A percentile compares a stretch with the other conserved stretches of the same genome.
phyloP scores from a whole-genome alignment of 2,797 vertebrate species.

The Takifugu rubripes region DNA sequence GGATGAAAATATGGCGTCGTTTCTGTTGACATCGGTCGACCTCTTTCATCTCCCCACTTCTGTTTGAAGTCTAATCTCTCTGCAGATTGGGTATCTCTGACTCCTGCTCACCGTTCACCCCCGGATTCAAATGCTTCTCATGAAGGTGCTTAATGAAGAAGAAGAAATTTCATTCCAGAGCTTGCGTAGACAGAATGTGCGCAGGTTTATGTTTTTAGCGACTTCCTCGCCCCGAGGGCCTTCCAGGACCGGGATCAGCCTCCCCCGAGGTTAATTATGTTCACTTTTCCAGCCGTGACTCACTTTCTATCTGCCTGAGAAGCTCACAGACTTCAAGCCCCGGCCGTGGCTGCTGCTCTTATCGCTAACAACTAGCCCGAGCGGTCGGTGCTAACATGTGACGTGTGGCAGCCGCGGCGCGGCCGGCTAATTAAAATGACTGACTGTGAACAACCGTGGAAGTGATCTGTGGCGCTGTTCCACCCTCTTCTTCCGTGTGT shows the following conservation, averaged over 20 bases:
- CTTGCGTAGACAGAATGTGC: conserved; percentile 7
- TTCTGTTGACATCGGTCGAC: no score
- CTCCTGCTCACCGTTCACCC: not conserved
- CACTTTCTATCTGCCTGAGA: conserved; percentile 50
- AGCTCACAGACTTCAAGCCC: conserved; percentile 39
- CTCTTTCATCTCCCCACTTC: no score
- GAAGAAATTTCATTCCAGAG: conserved; percentile 2
- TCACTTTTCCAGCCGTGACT: conserved; percentile 69
- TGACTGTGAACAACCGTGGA: conserved; percentile 53
- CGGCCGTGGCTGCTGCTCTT: conserved; percentile 48
- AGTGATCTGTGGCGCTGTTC: conserved; percentile 29
- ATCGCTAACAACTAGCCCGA: conserved; percentile 56
- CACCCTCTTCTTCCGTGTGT: conserved; percentile 6
- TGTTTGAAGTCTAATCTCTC: no score
- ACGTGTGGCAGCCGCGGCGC: conserved; percentile 51
- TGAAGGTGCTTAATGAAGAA: not conserved
- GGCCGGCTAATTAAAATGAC: conserved; percentile 73
- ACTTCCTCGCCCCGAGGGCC: conserved; percentile 31
- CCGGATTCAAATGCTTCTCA: not conserved
- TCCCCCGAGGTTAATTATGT: conserved; percentile 75
- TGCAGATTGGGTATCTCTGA: not conserved
- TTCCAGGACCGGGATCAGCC: conserved; percentile 48
- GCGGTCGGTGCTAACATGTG: conserved; percentile 49
- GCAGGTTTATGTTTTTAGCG: not conserved
- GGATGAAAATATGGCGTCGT: no score